A percentile compares a stretch with the other conserved stretches of the same genome.
Evolutionary conservation across 2,888 invertebrate species (phyloP).

Genomic region (Sarcophaga variegata): DNA sequence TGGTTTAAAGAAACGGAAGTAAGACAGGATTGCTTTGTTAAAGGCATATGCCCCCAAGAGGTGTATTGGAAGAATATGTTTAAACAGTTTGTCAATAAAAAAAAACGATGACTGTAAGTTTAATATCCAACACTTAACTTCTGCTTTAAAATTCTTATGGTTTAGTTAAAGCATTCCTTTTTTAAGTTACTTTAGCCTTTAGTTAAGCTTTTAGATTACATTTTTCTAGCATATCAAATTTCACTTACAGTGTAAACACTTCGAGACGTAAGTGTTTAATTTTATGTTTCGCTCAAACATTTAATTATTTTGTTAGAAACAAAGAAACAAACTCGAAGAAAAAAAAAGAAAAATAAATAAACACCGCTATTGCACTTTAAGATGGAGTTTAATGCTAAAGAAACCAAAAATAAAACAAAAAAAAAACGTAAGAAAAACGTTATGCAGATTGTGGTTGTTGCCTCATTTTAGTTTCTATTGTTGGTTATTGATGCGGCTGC

Average conservation of each 20-base stretch:
- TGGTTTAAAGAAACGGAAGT: too few relatives aligned
- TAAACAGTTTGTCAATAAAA: too few relatives aligned
- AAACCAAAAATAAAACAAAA: not conserved
- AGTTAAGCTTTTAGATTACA: too few relatives aligned
- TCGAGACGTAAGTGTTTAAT: not conserved
- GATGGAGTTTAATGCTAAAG: slow-evolving; percentile 44
- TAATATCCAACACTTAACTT: too few relatives aligned
- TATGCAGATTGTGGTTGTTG: slow-evolving; percentile 55
- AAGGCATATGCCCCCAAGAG: too few relatives aligned
- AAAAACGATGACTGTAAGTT: too few relatives aligned
- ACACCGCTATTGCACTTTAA: slow-evolving; percentile 40
- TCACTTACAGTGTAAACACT: not conserved
- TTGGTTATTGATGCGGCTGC: not conserved
- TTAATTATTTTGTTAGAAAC: slow-evolving; percentile 65
- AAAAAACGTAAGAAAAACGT: slow-evolving; percentile 5
- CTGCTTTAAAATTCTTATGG: too few relatives aligned
- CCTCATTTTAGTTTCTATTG: slow-evolving; percentile 34
- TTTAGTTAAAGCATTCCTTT: too few relatives aligned
- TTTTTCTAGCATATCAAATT: too few relatives aligned
- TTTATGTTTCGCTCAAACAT: slow-evolving; percentile 30
- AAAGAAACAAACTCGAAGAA: not conserved
- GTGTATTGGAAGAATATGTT: too few relatives aligned
- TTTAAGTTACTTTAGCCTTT: too few relatives aligned
- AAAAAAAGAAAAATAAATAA: not conserved
- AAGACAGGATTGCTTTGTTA: too few relatives aligned